Percentiles rank a stretch among this genome's conserved stretches.
Evolutionary conservation across 2,797 vertebrate genomes (phyloP).

Genomic region (Acanthopagrus latus): DNA sequence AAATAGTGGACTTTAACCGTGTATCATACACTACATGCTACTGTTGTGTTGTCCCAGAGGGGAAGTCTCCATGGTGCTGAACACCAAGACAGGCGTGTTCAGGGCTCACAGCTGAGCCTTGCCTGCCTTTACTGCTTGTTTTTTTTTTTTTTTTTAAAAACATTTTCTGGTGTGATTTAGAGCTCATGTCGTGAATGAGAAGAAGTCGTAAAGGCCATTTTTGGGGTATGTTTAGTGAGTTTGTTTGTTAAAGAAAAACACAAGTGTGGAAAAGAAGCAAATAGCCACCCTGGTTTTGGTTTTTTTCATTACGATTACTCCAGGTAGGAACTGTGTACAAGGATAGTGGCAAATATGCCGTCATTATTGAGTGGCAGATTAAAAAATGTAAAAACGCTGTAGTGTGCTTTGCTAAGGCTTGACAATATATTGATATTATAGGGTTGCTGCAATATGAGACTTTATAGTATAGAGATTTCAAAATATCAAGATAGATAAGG

Average conservation of each 20-base stretch:
- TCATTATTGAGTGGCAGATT: background rate
- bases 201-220: background rate
- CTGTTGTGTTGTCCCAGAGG: conserved; percentile 19
- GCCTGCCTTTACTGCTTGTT: background rate
- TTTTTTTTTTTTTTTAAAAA: conserved; percentile 6
- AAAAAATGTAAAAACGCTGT: background rate
- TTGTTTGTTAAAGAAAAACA: background rate
- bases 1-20: conserved; percentile 23
- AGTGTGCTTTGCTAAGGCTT: too few relatives aligned
- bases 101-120: conserved; percentile 34
- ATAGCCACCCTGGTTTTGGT: background rate
- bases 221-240: background rate
- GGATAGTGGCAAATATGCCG: background rate
- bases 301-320: background rate
- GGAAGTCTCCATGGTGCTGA: conserved; percentile 74
- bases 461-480: background rate
- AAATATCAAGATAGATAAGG: too few relatives aligned
- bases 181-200: background rate
- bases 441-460: too few relatives aligned
- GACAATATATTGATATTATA: too few relatives aligned
- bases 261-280: background rate
- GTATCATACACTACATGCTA: conserved; percentile 7
- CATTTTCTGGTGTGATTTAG: background rate
- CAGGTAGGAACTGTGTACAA: background rate
- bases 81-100: conserved; percentile 27